Base-by-base conservation (phyloP, 2,113 vertebrate genomes). In the Colossoma macropomum region DNA sequence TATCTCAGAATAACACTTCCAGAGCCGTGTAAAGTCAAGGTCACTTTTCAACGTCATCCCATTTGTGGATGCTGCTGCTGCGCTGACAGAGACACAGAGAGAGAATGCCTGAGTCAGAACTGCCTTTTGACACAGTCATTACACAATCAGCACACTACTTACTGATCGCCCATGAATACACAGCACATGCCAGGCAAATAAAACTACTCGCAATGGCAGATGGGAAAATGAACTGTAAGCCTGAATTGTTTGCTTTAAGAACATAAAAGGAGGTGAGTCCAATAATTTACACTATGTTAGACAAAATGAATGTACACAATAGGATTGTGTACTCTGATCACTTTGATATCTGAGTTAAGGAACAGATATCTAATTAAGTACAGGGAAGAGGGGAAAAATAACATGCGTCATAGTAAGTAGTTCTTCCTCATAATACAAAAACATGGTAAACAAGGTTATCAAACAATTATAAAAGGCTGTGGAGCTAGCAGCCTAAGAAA, bases 51-150 rank as follows among this genome's bases (percentile, higher is more conserved):
- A 70, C n/a, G 27, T 8, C 4, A 66, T 30, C 66, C 38, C 23
- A 71, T 62, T n/a, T n/a, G 27, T 73, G 52, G 34, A 80, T 71
- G 78, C 7, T 28, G 52, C 66, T 71, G 78, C 3, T 62, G 77
- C 4, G n/a, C n/a, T n/a, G 73, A 41, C 54, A n/a, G 74, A 45
- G 59, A 45, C 30, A 4, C 21, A 13, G 28, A 54, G 23, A 71
- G 66, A 4, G 66, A 45, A 45, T 16, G 74, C 17, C 23, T 59
- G 77, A 80, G 62, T 86, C 81, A 83, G 50, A 86, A 74, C 12
- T 75, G 60, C 28, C 72, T 52, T 80, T 80, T 83, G 54, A 38
- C 9, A 30, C 21, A 63, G 41, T 68, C 28, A 68, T 54, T 71
- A 70, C 73, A 75, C 81, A 77, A 71, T 56, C 72, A 34, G 48